These are phyloP conservation scores for Schizopygopsis pylzovi DNA, from an alignment of 2,797 vertebrate genomes.

Conservation along the genomic window DNA sequence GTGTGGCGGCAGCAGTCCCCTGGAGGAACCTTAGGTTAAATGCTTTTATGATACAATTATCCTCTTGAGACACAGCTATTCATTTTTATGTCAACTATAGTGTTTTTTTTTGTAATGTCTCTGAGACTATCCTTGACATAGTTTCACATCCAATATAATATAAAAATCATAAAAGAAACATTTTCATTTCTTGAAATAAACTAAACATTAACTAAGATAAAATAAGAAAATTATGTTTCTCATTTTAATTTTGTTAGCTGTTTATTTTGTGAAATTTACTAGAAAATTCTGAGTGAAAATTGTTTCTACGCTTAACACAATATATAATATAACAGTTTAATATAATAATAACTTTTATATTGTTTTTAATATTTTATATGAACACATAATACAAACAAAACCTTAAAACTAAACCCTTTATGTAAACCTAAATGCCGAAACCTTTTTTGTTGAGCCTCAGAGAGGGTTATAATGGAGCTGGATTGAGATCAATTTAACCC, in stretches of 20 bases:
- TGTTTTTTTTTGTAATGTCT: background rate
- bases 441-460: background rate
- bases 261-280: background rate
- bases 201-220: background rate
- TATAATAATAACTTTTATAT: background rate
- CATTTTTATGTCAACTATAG: slow-evolving; percentile 16
- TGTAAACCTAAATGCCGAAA: background rate
- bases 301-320: background rate
- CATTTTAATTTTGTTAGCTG: background rate
- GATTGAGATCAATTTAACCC: background rate
- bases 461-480: background rate
- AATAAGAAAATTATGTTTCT: background rate
- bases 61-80: slow-evolving; percentile 26
- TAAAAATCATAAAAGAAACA: background rate
- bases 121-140: background rate
- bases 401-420: background rate
- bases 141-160: background rate
- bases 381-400: background rate
- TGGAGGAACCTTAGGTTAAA: slow-evolving; percentile 39
- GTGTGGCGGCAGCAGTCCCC: slow-evolving; percentile 19
- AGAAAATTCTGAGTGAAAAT: background rate
- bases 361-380: background rate
- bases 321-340: background rate
- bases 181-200: background rate
- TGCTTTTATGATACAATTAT: slow-evolving; percentile 34